phyloP scores from a whole-genome alignment of 2,888 invertebrate species.

The Plebejus anna region DNA sequence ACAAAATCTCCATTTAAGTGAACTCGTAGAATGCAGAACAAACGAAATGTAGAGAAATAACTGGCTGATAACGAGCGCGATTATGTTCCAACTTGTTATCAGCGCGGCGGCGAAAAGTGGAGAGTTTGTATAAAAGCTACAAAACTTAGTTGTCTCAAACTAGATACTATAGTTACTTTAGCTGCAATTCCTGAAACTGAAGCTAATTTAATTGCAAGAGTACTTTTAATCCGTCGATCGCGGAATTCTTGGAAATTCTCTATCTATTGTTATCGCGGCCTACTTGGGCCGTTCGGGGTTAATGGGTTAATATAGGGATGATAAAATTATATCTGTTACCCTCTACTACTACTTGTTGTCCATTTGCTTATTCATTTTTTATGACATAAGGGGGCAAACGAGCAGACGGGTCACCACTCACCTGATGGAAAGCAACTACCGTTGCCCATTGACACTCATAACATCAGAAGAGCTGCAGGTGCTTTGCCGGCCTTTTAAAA shows the following conservation, averaged over 20 bases:
- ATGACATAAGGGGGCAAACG: too few relatives aligned
- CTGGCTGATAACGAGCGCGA: conserved; percentile 15
- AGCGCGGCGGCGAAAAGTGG: background rate
- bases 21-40: background rate
- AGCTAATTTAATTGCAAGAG: background rate
- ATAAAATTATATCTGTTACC: background rate
- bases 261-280: too few relatives aligned
- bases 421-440: too few relatives aligned
- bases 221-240: background rate
- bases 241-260: too few relatives aligned
- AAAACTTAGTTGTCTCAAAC: background rate
- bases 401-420: too few relatives aligned
- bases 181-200: background rate
- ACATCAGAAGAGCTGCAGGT: too few relatives aligned
- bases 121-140: conserved; percentile 8
- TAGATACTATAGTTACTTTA: background rate
- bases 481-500: too few relatives aligned
- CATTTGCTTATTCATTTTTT: too few relatives aligned
- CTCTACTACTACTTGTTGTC: too few relatives aligned
- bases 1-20: background rate
- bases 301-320: background rate
- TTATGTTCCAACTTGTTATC: conserved; percentile 12
- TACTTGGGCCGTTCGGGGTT: too few relatives aligned
- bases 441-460: too few relatives aligned
- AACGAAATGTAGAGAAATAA: background rate